These are phyloP conservation scores for Oncorhynchus kisutch DNA, from an alignment of 2,113 vertebrate genomes.

Conservation along the genomic window DNA sequence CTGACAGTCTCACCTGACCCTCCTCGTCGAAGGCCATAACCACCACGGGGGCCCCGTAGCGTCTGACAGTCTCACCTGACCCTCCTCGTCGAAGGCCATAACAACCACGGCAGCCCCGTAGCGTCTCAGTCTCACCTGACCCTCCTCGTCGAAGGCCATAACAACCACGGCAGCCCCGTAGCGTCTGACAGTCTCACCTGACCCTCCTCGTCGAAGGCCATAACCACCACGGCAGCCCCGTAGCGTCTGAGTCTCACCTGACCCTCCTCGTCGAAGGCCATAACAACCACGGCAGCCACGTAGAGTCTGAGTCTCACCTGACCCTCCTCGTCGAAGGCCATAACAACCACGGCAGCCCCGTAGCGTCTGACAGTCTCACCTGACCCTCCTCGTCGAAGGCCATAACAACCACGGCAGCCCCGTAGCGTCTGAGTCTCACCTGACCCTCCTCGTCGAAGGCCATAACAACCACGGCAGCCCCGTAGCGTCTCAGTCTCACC, in stretches of 20 bases:
- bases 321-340: constrained; percentile 96
- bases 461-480: constrained; percentile 94
- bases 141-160: too few species aligned
- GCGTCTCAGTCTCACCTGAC: too few species aligned
- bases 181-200: too few species aligned
- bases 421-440: too few species aligned
- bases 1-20: constrained; percentile 78
- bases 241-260: constrained; percentile 85
- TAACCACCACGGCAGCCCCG: constrained; percentile 91
- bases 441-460: constrained; percentile 96
- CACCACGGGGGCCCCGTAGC: constrained; percentile 89
- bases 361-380: too few species aligned
- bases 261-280: constrained; percentile 96
- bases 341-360: constrained; percentile 91
- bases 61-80: constrained; percentile 85
- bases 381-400: too few species aligned
- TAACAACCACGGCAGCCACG: constrained; percentile 91
- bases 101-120: constrained; percentile 91
- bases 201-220: constrained; percentile 99
- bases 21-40: constrained; percentile 93
- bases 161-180: too few species aligned
- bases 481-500: constrained; percentile 82
- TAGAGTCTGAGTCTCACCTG: constrained; percentile 87
- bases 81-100: constrained; percentile 96
- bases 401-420: too few species aligned